Evolutionary conservation across 2,113 vertebrate genomes (phyloP).

Genomic region (Macquaria australasica): DNA sequence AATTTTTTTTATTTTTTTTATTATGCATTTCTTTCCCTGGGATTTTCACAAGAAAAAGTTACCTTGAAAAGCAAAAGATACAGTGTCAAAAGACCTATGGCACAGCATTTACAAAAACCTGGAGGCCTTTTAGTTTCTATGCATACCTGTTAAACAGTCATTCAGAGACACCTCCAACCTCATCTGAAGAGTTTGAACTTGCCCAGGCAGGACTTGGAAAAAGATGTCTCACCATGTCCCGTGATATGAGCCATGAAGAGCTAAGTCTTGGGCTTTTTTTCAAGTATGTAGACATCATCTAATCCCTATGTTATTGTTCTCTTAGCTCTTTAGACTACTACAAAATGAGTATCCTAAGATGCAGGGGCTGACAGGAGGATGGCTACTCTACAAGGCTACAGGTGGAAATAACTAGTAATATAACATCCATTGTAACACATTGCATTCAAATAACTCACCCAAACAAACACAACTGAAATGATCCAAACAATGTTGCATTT

Average conservation of each 20-base stretch:
- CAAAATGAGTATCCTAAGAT: conserved; percentile 5
- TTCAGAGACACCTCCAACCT: background rate
- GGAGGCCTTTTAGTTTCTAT: background rate
- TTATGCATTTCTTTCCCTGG: background rate
- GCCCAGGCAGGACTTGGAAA: background rate
- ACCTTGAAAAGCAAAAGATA: background rate
- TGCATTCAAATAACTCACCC: too few relatives aligned
- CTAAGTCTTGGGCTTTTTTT: background rate
- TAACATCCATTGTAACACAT: too few relatives aligned
- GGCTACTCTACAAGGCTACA: background rate
- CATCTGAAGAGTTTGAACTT: background rate
- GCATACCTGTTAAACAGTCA: background rate
- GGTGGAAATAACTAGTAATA: too few relatives aligned
- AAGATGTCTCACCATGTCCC: background rate
- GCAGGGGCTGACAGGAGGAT: background rate
- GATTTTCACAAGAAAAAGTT: background rate
- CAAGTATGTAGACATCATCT: background rate
- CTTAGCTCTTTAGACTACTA: background rate
- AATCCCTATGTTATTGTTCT: background rate
- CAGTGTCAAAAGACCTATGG: background rate
- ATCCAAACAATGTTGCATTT: too few relatives aligned
- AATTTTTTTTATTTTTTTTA: background rate
- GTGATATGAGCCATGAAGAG: background rate
- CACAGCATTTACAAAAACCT: background rate
- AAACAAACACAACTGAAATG: too few relatives aligned